phyloP scores from a whole-genome alignment of 2,888 invertebrate species.

The Idaea dimidiata region DNA sequence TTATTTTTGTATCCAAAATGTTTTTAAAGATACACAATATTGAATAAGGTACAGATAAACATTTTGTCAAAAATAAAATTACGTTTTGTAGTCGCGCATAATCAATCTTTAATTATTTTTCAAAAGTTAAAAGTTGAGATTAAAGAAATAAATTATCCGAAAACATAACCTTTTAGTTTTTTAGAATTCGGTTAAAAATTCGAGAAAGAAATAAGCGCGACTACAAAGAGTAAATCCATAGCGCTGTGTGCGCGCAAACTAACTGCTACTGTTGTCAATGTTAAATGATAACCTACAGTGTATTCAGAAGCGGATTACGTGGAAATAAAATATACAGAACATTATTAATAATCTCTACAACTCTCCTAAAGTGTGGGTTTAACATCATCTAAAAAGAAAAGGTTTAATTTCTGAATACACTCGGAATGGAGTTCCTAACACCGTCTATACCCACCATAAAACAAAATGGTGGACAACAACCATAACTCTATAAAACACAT shows the following conservation, averaged over 20 bases:
- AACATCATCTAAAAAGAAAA: not conserved
- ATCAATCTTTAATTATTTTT: not conserved
- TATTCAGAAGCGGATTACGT: conserved; percentile 27
- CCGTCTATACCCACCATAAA: conserved; percentile 48
- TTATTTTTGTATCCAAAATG: conserved; percentile 28
- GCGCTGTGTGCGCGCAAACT: conserved; percentile 66
- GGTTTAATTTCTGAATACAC: conserved; percentile 44
- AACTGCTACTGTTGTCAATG: conserved; percentile 69
- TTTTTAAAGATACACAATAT: conserved; percentile 7
- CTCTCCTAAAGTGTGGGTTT: not conserved
- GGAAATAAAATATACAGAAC: conserved; percentile 13
- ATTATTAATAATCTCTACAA: conserved; percentile 9
- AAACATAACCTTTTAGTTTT: too few species aligned
- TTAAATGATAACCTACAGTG: conserved; percentile 47
- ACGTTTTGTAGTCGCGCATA: conserved; percentile 17
- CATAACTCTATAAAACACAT: conserved; percentile 74
- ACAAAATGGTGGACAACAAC: conserved; percentile 63
- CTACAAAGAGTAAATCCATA: conserved; percentile 40
- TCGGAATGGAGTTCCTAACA: conserved; percentile 47
- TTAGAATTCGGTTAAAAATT: too few species aligned
- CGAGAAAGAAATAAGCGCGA: conserved; percentile 47
- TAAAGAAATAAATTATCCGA: too few species aligned
- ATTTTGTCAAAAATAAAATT: conserved; percentile 26
- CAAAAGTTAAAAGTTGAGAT: not conserved
- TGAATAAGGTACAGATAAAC: conserved; percentile 17